Conservation (phyloP, 2,113 vertebrate genomes). For the Sander vitreus region DNA sequence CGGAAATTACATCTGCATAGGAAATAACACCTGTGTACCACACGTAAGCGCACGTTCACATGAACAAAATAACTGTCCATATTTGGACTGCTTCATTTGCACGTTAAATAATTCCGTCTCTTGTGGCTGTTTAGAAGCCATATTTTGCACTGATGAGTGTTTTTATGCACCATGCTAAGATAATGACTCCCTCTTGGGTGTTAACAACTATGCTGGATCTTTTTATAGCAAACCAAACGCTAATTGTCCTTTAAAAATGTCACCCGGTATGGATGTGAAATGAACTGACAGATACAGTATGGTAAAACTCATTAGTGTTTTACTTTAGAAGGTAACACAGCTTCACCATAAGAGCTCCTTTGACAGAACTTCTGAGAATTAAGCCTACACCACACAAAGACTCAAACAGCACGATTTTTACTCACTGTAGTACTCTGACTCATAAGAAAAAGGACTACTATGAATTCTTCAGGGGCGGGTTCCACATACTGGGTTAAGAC, state of each 20-base stretch:
- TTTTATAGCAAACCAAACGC: conserved; percentile 69
- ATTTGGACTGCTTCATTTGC: conserved; percentile 14
- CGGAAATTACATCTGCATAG: background rate
- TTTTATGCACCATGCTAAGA: conserved; percentile 5
- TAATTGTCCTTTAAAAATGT: conserved; percentile 42
- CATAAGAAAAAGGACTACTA: conserved; percentile 72
- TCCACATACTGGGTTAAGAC: conserved; percentile 69
- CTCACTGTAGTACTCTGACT: conserved; percentile 34
- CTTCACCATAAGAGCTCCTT: conserved; percentile 68
- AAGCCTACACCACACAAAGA: conserved; percentile 28
- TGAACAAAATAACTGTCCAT: background rate
- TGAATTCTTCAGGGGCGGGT: conserved; percentile 60
- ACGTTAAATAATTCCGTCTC: background rate
- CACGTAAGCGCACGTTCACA: background rate
- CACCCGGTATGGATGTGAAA: background rate
- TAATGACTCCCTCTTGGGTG: conserved; percentile 16
- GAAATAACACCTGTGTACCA: background rate
- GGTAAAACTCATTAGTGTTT: conserved; percentile 62
- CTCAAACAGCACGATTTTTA: conserved; percentile 23
- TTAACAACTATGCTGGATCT: background rate
- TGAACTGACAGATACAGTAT: background rate
- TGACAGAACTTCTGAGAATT: conserved; percentile 49
- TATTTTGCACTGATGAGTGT: conserved; percentile 8
- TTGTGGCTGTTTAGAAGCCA: conserved; percentile 2
- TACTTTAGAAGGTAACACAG: conserved; percentile 71